Evolutionary conservation across 2,888 invertebrate species (phyloP), one percentile per base, ranked within the genome.

Genomic region (Dasypolia templi): DNA sequence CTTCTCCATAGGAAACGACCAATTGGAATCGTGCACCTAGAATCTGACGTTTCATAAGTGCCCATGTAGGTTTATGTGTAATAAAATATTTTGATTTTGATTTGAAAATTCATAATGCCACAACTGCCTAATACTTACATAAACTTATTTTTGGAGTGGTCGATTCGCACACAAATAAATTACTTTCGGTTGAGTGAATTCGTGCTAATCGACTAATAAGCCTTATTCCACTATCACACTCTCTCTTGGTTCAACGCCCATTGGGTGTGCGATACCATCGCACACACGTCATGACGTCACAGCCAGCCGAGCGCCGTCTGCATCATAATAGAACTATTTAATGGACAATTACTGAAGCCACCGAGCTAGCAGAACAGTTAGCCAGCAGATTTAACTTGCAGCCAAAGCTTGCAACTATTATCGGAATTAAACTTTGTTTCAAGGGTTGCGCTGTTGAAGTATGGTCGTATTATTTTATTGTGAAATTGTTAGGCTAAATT

Each of bases 291-390:
- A 12, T 75, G 64, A 74, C 58, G 35, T 35, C 69, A 71, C 55
- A 44, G 32, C 17, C 32, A 12, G 17, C 56, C n/a, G 2, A 35
- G 39, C 58, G 32, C 61, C 62, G 35, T 58, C 62, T 67, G 71
- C 63, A 63, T 82, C 56, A 76, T 81, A 81, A 66, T 75, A 32
- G 55, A 46, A 81, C 14, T 58, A 56, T 76, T 65, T 70, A 81
- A 63, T 66, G 65, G 32, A 75, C 69, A 58, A 79, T 79, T 70
- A 76, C 32, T 19, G 61, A 44, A 62, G 58, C 51, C 35, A 39
- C 19, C 29, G 29, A 63, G 53, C 62, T 26, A 58, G 46, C 62
- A 70, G 65, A 58, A 39, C 62, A 70, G 65, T 56, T 55, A 59
- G 44, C 26, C 42, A 55, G 56, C 26, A 63, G 12, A 75, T 49